Percentiles rank a stretch among this genome's conserved stretches.
Evolutionary conservation across 2,113 vertebrate genomes (phyloP).

Genomic region (Piaya cayana): DNA sequence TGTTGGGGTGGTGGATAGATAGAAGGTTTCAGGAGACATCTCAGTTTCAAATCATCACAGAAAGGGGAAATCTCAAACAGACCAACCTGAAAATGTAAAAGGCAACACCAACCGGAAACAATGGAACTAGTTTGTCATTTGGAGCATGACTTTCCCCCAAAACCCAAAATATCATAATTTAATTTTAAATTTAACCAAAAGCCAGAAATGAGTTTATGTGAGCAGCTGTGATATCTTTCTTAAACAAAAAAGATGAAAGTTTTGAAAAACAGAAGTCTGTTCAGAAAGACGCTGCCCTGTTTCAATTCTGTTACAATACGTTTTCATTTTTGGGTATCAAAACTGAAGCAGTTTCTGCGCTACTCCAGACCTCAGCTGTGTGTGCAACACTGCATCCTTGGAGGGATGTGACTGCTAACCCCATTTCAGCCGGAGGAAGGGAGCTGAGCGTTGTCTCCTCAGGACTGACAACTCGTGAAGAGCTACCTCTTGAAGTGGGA

Average conservation of each 20-base stretch:
- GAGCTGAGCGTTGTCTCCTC: rapidly evolving
- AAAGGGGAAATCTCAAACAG: background rate
- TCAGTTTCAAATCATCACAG: background rate
- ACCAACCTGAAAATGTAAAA: background rate
- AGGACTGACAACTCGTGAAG: background rate
- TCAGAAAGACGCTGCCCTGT: background rate
- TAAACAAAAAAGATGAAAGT: background rate
- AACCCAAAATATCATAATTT: background rate
- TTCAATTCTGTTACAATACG: background rate
- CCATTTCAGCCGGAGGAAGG: background rate
- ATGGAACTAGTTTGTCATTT: background rate
- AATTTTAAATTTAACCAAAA: background rate
- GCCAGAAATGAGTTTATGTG: background rate
- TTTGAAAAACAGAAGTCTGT: background rate
- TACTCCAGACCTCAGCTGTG: background rate
- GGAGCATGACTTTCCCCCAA: background rate
- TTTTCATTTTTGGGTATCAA: background rate
- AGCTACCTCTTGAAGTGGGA: background rate
- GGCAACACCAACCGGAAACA: background rate
- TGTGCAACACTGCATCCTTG: background rate
- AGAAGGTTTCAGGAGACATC: background rate
- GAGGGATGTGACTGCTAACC: background rate
- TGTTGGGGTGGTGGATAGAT: background rate
- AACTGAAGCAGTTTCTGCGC: background rate
- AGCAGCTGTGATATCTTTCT: background rate